A percentile compares a stretch with the other conserved stretches of the same genome.
phyloP scores from a whole-genome alignment of 2,113 vertebrate species.

The Lethenteron reissneri region DNA sequence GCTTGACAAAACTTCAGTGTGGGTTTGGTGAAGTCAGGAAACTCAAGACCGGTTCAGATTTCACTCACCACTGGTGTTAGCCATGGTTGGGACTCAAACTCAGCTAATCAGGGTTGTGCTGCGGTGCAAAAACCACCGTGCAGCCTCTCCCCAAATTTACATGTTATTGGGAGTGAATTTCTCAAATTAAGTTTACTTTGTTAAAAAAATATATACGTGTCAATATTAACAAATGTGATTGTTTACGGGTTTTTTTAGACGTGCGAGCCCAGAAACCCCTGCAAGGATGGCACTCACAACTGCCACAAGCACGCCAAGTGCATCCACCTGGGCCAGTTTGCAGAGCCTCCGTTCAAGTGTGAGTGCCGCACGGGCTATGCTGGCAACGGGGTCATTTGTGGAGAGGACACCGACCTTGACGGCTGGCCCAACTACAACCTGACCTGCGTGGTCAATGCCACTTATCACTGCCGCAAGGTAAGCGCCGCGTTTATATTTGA shows the following conservation, averaged over 20 bases:
- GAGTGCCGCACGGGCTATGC: conserved; percentile 82
- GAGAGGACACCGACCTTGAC: conserved; percentile 85
- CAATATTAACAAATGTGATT: no score
- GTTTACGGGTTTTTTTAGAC: conserved; percentile 23
- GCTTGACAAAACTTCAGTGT: no score
- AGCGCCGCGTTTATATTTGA: not conserved
- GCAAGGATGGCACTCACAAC: conserved; percentile 65
- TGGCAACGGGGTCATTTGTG: conserved; percentile 72
- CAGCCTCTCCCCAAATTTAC: no score
- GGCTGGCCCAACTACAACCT: conserved; percentile 90
- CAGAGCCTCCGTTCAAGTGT: conserved; percentile 85
- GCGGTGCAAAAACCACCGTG: no score
- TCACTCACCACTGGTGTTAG: no score
- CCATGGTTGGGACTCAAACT: no score
- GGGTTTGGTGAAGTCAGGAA: no score
- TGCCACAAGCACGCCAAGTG: conserved; percentile 72
- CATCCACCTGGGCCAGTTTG: conserved; percentile 78
- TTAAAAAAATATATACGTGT: no score
- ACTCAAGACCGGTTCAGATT: no score
- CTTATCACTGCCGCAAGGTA: conserved; percentile 78
- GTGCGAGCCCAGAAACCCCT: conserved; percentile 80
- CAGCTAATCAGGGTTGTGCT: no score
- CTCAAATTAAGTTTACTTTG: no score
- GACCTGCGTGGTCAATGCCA: conserved; percentile 61
- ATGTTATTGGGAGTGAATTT: no score